A percentile compares a stretch with the other conserved stretches of the same genome.
Evolutionary conservation across 2,888 invertebrate genomes (phyloP).

Genomic region (Ophraella communa): DNA sequence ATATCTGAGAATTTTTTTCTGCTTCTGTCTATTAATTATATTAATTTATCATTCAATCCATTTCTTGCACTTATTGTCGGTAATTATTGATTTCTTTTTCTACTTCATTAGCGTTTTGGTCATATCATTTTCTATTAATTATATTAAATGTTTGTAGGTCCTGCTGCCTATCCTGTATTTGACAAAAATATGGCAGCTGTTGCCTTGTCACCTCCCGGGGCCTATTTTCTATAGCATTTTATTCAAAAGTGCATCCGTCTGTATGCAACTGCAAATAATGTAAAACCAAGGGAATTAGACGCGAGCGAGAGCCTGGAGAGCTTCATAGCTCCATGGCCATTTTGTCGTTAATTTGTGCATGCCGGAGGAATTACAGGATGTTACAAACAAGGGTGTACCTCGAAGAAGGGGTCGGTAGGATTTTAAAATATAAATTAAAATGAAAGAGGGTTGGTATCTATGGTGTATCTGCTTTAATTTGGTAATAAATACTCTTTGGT

Average conservation of each 20-base stretch:
- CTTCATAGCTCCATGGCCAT: conserved; percentile 13
- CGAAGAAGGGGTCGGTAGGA: neutral
- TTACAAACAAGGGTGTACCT: conserved; percentile 11
- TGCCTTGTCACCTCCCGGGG: conserved; percentile 16
- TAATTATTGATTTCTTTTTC: too few species aligned
- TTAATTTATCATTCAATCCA: too few species aligned
- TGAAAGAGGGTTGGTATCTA: neutral
- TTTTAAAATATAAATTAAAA: neutral
- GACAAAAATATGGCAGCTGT: conserved; percentile 6
- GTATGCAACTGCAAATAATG: conserved; percentile 42
- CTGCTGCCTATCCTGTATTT: neutral
- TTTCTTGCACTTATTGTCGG: too few species aligned
- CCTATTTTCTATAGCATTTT: conserved; percentile 20
- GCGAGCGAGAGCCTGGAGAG: conserved; percentile 36
- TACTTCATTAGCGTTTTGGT: too few species aligned
- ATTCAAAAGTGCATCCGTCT: conserved; percentile 43
- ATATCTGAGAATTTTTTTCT: too few species aligned
- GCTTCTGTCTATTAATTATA: too few species aligned
- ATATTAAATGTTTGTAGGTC: neutral
- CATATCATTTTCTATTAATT: too few species aligned
- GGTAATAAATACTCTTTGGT: neutral
- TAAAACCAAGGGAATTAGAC: conserved; percentile 43
- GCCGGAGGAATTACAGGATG: conserved; percentile 25
- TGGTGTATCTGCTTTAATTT: neutral
- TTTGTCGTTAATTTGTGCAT: conserved; percentile 28